Conservation (phyloP, 2,888 invertebrate species). For the Pocota personata region DNA sequence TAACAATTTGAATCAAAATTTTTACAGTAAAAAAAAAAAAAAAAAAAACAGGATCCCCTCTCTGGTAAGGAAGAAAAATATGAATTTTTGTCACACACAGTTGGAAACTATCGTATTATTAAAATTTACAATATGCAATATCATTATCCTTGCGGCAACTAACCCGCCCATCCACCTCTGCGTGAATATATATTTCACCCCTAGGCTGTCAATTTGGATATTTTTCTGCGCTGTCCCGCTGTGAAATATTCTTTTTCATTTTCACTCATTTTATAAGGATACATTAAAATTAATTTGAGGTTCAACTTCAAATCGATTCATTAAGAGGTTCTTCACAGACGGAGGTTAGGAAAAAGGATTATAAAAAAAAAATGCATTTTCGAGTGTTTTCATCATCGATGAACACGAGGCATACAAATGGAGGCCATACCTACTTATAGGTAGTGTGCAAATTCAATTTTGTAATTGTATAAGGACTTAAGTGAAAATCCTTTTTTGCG, state of each 20-base stretch:
- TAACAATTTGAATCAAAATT: constrained; percentile 28
- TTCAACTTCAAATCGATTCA: constrained; percentile 68
- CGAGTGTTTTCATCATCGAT: constrained; percentile 54
- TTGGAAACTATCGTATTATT: constrained; percentile 60
- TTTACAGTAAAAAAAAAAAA: background rate
- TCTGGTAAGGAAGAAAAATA: constrained; percentile 19
- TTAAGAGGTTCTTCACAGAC: constrained; percentile 2
- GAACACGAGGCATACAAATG: constrained; percentile 33
- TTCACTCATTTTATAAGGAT: constrained; percentile 26
- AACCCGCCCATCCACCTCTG: constrained; percentile 12
- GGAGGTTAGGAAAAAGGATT: background rate
- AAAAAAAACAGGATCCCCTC: constrained; percentile 19
- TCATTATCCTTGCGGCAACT: constrained; percentile 70
- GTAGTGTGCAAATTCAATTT: constrained; percentile 71
- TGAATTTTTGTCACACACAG: constrained; percentile 36
- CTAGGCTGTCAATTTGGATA: constrained; percentile 32
- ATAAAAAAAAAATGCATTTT: constrained; percentile 32
- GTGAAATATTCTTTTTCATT: constrained; percentile 43
- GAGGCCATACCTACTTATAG: background rate
- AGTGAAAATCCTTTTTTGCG: constrained; percentile 58
- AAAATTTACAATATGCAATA: constrained; percentile 57
- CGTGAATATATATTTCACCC: constrained; percentile 50
- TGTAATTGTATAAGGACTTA: constrained; percentile 72
- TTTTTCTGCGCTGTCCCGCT: constrained; percentile 35
- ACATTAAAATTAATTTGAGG: constrained; percentile 69